Conservation (phyloP, 1,140 invertebrate species). For the Drosophila watanabei region DNA sequence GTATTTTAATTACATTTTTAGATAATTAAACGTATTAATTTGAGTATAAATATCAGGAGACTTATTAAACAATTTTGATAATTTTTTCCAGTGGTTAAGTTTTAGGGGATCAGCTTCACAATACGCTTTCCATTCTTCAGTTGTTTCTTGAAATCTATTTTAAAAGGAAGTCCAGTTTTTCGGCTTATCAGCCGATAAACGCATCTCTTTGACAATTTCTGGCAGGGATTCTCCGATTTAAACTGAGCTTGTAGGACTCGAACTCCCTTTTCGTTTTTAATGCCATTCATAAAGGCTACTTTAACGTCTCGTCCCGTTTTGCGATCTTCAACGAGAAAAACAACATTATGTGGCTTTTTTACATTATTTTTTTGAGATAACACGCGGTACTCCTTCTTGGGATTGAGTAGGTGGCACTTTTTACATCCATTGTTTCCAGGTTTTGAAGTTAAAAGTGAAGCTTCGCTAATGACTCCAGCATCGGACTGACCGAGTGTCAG, state of each 20-base stretch:
- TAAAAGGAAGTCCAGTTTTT: constrained; percentile 9
- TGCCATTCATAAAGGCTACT: constrained; percentile 25
- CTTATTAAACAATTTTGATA: neutral
- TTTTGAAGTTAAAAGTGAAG: neutral
- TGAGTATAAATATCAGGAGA: neutral
- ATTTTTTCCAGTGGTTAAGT: neutral
- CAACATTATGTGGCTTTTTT: neutral
- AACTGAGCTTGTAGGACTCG: constrained; percentile 9
- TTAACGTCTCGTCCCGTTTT: constrained; percentile 15
- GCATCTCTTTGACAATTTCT: neutral
- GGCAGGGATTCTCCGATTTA: neutral
- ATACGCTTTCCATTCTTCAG: neutral
- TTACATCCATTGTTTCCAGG: too few species aligned
- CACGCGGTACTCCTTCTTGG: constrained; percentile 8
- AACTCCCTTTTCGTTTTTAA: neutral
- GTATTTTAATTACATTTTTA: neutral
- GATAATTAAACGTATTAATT: neutral
- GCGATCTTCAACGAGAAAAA: constrained; percentile 17
- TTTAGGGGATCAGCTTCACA: neutral
- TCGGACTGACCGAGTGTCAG: constrained; percentile 8
- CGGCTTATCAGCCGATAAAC: constrained; percentile 20
- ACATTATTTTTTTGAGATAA: neutral
- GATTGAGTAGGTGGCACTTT: neutral
- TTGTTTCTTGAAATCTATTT: constrained; percentile 11
- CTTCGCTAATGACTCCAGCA: neutral